phyloP scores from a whole-genome alignment of 2,113 vertebrate genomes.

The Scytalopus superciliaris region DNA sequence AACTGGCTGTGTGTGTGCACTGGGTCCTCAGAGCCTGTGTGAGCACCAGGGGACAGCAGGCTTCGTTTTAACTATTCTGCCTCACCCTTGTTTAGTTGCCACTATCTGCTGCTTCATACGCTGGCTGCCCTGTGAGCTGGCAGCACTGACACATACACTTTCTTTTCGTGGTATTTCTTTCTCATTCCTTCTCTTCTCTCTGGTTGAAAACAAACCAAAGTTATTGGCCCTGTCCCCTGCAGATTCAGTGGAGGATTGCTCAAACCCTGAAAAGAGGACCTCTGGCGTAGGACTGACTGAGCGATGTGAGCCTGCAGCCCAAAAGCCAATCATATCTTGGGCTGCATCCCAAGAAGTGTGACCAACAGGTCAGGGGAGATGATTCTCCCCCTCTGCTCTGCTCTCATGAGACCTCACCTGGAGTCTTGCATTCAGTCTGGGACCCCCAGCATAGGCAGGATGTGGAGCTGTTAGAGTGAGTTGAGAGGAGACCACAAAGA shows the following conservation, averaged over 20 bases:
- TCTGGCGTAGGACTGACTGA: neutral
- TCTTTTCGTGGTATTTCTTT: neutral
- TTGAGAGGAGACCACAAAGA: neutral
- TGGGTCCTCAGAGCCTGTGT: neutral
- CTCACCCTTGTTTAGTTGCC: neutral
- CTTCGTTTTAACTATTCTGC: neutral
- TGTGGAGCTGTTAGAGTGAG: neutral
- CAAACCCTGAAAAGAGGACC: neutral
- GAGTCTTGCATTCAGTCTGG: neutral
- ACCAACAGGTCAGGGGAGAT: neutral
- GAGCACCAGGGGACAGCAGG: neutral
- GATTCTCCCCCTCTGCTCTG: neutral
- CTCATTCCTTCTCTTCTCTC: neutral
- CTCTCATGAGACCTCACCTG: neutral
- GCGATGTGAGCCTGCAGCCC: neutral
- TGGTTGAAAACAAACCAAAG: neutral
- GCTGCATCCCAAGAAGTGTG: neutral
- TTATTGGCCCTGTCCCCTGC: neutral
- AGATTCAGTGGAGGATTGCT: neutral
- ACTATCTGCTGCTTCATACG: neutral
- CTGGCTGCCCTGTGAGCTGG: neutral
- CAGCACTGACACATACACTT: neutral
- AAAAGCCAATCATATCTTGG: neutral
- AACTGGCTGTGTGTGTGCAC: neutral
- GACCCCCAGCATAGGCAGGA: rapidly evolving